Base-by-base conservation (phyloP, 2,797 vertebrate species). In the Cirrhinus mrigala region DNA sequence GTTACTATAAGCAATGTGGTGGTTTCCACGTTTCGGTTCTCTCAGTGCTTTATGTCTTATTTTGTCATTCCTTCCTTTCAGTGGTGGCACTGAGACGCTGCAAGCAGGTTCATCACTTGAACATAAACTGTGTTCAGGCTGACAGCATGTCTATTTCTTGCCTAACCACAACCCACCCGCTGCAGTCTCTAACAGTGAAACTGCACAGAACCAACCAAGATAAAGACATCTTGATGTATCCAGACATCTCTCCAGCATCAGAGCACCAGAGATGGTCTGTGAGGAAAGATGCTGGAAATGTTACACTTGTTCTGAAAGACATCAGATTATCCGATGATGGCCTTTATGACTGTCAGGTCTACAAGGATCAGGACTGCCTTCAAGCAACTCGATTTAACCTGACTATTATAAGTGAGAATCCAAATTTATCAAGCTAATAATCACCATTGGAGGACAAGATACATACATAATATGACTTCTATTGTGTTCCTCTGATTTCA, bases 31-130 rank as follows among this genome's bases (percentile, higher is more conserved):
- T 60, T 52, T 81, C 29, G 0, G 10, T 46, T 83, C 52, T 74
- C 16, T 20, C 2, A 50, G 14, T 2, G 16, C 0, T 56, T 77
- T 6, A 60, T 8, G 50, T 29, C 29, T 69, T 2, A 15, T 80
- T 62, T 58, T 86, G 70, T 85, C 56, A 40, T 68, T 82, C 48
- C 48, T 81, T 88, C 71, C 84, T 66, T 33, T 76, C 4, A 86
- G 77, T 24, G 22, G 68, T 1, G 10, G 29, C 29, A 20, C 58
- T 37, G 48, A 58, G 6, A 56, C 14, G n/a, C 18, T 77, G 24
- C 18, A 27, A 81, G 20, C 1, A n/a, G n/a, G 15, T 33, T 29
- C 62, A 15, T 14, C 1, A 16, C 1, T 27, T 44, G 11, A 14
- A 29, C 7, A 29, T 62, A 14, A 29, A 22, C 46, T 2, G 12